These are phyloP conservation scores for Metopolophium dirhodum DNA, from an alignment of 1,140 invertebrate species.

Conservation along the genomic window DNA sequence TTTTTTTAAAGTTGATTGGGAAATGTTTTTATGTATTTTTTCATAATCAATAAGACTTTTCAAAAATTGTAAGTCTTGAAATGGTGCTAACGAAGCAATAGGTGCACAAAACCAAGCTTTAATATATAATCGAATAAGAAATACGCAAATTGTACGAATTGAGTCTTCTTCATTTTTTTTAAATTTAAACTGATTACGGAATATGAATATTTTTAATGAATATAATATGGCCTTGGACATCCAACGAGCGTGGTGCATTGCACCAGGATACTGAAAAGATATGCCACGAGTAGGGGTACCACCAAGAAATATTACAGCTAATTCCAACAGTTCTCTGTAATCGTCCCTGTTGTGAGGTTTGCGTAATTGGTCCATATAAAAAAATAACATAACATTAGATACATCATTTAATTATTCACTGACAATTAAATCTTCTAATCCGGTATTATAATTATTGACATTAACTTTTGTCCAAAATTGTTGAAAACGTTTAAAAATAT, in stretches of 20 bases:
- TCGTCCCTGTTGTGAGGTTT: not conserved
- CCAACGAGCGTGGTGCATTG: slow-evolving; percentile 29
- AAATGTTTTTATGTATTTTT: slow-evolving; percentile 57
- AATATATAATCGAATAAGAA: not conserved
- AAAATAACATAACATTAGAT: not conserved
- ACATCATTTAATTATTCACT: not conserved
- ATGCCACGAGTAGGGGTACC: not conserved
- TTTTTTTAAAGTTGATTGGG: slow-evolving; percentile 28
- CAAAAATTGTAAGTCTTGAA: slow-evolving; percentile 57
- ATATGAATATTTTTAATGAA: slow-evolving; percentile 1
- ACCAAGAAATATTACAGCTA: not conserved
- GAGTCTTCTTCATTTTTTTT: not conserved
- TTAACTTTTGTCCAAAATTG: too few relatives aligned
- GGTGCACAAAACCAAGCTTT: slow-evolving; percentile 56
- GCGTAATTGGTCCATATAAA: too few relatives aligned
- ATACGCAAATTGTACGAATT: not conserved
- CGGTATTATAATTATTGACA: too few relatives aligned
- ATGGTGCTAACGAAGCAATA: slow-evolving; percentile 40
- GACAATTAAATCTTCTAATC: not conserved
- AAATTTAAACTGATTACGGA: slow-evolving; percentile 1
- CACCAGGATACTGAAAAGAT: not conserved
- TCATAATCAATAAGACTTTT: slow-evolving; percentile 38
- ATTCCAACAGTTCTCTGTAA: not conserved
- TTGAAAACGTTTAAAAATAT: too few relatives aligned
- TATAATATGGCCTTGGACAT: not conserved